Evolutionary conservation across 2,797 vertebrate genomes (phyloP).

Genomic region (Chiloscyllium punctatum): DNA sequence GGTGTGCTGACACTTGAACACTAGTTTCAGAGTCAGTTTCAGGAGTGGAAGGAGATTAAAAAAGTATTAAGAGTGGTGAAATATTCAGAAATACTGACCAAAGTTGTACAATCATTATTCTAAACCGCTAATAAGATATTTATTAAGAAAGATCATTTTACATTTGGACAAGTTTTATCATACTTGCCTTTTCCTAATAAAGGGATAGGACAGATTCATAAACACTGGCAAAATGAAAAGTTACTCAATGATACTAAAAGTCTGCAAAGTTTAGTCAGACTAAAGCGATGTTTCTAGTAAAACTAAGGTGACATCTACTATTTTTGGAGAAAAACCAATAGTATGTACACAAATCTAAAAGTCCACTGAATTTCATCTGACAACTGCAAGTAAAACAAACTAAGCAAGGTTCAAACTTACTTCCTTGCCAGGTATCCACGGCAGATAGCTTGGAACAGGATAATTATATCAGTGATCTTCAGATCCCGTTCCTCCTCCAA

Average conservation of each 20-base stretch:
- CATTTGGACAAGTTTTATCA: not conserved
- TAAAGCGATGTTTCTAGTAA: not conserved
- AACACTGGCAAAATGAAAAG: not conserved
- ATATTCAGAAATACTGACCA: not conserved
- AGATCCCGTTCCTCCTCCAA: conserved; percentile 92
- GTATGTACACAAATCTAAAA: not conserved
- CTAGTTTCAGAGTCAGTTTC: not conserved
- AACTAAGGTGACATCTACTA: not conserved
- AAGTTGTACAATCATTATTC: not conserved
- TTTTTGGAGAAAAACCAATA: not conserved
- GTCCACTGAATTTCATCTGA: not conserved
- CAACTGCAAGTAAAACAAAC: too few species aligned
- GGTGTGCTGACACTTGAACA: not conserved
- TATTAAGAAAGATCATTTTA: not conserved
- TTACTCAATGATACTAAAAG: not conserved
- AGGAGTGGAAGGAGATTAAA: not conserved
- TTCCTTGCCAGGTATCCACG: conserved; percentile 91
- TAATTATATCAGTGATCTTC: conserved; percentile 95
- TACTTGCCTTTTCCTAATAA: not conserved
- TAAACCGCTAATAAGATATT: not conserved
- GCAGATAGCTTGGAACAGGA: conserved; percentile 94
- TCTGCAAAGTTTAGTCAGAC: too few species aligned
- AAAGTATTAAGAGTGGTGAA: not conserved
- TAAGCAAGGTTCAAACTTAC: conserved; percentile 56
- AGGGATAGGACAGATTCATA: not conserved